phyloP scores from a whole-genome alignment of 2,113 vertebrate species.

The Callospermophilus lateralis region DNA sequence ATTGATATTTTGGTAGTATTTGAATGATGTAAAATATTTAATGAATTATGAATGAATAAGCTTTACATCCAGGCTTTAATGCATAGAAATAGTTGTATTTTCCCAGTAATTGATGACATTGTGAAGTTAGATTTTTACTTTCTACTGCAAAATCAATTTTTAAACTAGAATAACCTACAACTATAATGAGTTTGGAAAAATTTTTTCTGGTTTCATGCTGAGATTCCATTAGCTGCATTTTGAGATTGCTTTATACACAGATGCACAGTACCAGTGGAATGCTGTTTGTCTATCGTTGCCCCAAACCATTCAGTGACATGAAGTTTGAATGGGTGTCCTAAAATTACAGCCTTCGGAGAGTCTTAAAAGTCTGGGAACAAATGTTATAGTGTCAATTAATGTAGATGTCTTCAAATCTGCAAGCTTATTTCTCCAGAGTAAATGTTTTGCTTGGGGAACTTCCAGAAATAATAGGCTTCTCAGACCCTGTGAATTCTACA shows the following conservation, averaged over 20 bases:
- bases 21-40: slow-evolving; percentile 55
- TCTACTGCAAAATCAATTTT: slow-evolving; percentile 73
- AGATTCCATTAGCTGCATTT: slow-evolving; percentile 75
- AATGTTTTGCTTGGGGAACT: slow-evolving; percentile 69
- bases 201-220: slow-evolving; percentile 73
- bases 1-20: slow-evolving; percentile 51
- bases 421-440: slow-evolving; percentile 62
- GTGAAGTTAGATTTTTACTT: slow-evolving; percentile 71
- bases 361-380: slow-evolving; percentile 64
- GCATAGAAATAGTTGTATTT: slow-evolving; percentile 55
- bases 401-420: slow-evolving; percentile 58
- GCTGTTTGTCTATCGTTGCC: slow-evolving; percentile 36
- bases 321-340: slow-evolving; percentile 54
- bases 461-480: slow-evolving; percentile 64
- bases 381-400: slow-evolving; percentile 60
- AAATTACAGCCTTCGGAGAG: slow-evolving; percentile 65
- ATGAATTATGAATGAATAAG: slow-evolving; percentile 5
- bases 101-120: slow-evolving; percentile 44
- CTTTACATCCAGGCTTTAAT: neutral
- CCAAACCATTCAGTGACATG: slow-evolving; percentile 40
- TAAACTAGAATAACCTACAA: slow-evolving; percentile 63
- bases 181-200: slow-evolving; percentile 75
- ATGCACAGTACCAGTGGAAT: neutral
- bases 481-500: slow-evolving; percentile 43
- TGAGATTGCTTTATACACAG: slow-evolving; percentile 50